These are phyloP conservation scores for Fundulus diaphanus DNA, from an alignment of 2,797 vertebrate genomes.

Conservation along the genomic window DNA sequence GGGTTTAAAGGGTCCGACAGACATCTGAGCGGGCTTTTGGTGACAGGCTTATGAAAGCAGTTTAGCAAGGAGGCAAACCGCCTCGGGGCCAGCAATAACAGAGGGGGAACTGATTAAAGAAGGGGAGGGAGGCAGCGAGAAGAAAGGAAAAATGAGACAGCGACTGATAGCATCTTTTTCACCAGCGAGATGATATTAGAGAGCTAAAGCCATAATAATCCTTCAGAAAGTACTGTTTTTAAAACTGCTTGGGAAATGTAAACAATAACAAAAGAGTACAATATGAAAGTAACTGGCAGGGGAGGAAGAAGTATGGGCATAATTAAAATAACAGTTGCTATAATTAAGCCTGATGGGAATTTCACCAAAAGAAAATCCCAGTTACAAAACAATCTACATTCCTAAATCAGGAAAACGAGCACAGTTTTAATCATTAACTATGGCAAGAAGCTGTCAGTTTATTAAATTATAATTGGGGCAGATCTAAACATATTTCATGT, in stretches of 20 bases:
- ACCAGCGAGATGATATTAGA: constrained; percentile 76
- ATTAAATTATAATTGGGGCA: not conserved
- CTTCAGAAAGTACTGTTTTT: constrained; percentile 45
- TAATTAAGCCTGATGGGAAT: constrained; percentile 18
- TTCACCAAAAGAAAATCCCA: not conserved
- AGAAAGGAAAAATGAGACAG: constrained; percentile 73
- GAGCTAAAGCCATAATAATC: constrained; percentile 62
- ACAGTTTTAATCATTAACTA: not conserved
- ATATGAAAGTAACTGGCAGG: constrained; percentile 33
- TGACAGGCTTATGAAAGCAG: constrained; percentile 78
- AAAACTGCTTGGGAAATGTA: constrained; percentile 53
- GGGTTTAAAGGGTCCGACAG: constrained; percentile 61
- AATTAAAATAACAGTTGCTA: constrained; percentile 15
- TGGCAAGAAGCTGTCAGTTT: not conserved
- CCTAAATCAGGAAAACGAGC: constrained; percentile 43
- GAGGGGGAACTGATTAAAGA: constrained; percentile 80
- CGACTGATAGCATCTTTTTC: constrained; percentile 82
- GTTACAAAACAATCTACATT: not conserved
- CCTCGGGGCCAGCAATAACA: constrained; percentile 81
- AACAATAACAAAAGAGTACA: constrained; percentile 58
- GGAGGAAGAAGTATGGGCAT: not conserved
- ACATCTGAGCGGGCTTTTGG: constrained; percentile 73
- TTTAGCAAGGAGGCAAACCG: constrained; percentile 78
- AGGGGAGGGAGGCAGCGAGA: constrained; percentile 56
- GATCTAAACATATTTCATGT: not conserved